phyloP scores from a whole-genome alignment of 2,888 invertebrate species.

The Gandaritis pyraliata region DNA sequence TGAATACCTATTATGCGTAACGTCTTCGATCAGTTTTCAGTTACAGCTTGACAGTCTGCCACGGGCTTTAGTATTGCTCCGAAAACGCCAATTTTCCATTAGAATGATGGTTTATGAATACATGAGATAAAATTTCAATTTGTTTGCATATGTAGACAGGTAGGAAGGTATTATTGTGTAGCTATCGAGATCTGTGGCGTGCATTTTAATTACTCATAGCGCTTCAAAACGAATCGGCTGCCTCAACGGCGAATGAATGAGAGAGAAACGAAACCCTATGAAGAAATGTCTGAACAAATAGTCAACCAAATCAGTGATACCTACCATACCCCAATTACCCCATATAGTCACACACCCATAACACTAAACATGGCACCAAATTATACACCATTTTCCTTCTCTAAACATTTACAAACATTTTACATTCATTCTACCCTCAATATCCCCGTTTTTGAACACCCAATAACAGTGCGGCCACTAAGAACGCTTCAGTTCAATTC shows the following conservation, averaged over 20 bases:
- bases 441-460: conserved; percentile 32
- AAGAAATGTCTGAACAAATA: neutral
- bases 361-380: conserved; percentile 34
- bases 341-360: conserved; percentile 26
- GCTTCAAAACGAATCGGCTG: neutral
- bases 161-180: too few species aligned
- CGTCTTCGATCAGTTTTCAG: too few species aligned
- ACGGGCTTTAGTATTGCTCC: conserved; percentile 27
- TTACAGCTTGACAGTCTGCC: conserved; percentile 24
- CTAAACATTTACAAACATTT: conserved; percentile 36
- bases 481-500: neutral
- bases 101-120: conserved; percentile 40
- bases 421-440: conserved; percentile 29
- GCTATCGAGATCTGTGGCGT: neutral
- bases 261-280: too few species aligned
- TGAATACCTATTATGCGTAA: too few species aligned
- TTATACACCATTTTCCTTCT: conserved; percentile 28
- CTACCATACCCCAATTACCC: conserved; percentile 28
- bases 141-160: conserved; percentile 21
- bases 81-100: conserved; percentile 44
- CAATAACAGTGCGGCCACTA: conserved; percentile 22
- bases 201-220: conserved; percentile 9
- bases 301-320: conserved; percentile 15
- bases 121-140: conserved; percentile 43
- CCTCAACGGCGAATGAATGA: neutral